Evolutionary conservation across 1,140 invertebrate genomes (phyloP).

Genomic region (Nasonia longicornis): DNA sequence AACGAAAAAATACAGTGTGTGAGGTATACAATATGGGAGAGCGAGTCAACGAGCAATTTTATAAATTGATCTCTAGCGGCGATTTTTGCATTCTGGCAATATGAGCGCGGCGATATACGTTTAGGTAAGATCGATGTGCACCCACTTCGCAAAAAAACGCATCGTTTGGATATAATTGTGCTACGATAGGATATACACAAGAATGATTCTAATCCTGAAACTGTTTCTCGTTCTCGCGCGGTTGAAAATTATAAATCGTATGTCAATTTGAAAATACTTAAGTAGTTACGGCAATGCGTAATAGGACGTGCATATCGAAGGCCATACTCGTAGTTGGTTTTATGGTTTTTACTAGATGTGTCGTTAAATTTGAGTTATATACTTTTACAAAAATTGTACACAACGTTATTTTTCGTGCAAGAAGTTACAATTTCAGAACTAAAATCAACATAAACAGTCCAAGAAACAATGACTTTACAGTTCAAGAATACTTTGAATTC

Average conservation of each 20-base stretch:
- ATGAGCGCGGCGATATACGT: neutral
- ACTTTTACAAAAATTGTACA: neutral
- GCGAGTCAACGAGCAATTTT: slow-evolving; percentile 3
- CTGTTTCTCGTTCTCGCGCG: neutral
- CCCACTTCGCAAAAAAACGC: neutral
- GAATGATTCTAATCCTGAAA: neutral
- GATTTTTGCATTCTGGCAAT: neutral
- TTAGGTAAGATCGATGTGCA: neutral
- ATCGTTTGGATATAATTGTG: neutral
- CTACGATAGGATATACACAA: neutral
- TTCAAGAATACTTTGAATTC: slow-evolving; percentile 4
- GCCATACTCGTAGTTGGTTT: neutral
- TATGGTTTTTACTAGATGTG: neutral
- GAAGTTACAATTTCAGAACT: no score
- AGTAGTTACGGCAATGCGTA: neutral
- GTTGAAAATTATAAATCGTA: neutral
- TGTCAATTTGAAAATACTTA: neutral
- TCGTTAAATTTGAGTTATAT: neutral
- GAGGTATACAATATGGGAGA: neutral
- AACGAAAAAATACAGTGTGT: neutral
- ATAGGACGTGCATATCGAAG: neutral
- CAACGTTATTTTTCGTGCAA: no score
- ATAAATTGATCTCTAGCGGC: slow-evolving; percentile 12
- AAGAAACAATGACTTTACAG: neutral
- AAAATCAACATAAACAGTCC: no score